Base-by-base conservation (phyloP, 2,113 vertebrate genomes). In the Pseudopipra pipra region DNA sequence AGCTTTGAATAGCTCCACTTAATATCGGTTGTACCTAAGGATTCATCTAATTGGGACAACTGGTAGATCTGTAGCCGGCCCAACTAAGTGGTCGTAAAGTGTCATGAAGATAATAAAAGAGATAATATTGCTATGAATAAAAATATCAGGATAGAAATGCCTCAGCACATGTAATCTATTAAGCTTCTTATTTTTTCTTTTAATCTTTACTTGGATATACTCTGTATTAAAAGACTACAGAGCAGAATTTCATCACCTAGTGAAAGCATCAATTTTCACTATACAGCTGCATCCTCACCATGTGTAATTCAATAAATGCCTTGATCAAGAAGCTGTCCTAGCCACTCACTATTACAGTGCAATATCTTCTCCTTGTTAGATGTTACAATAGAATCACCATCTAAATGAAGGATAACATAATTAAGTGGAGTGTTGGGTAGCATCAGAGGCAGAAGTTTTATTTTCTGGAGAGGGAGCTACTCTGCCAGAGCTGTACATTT, bases 321-420 rank as follows among this genome's bases (percentile, higher is more conserved):
- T 87, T 82, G 82, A 95, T 96, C 87, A 95, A 93, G 85, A 71
- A 85, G 89, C 86, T 96, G 86, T 93, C 80, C 59, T 63, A 86
- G 76, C 73, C 59, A 84, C 76, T 96, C 80, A 78, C 39, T 72
- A 54, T 89, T 93, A 92, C 68, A 78, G 62, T 89, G 85, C 73
- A 89, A n/a, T 82, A 89, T 81, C 89, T 95, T 66, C 58, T 92
- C n/a, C 79, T 81, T 75, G 83, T 87, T 93, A 87, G 67, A 93
- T 65, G 63, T 63, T 94, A 71, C 85, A 93, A 77, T 46, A 93
- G 80, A 90, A 91, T 94, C 63, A 59, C 62, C 62, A 86, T 85
- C 71, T 74, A 94, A 95, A 94, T 92, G 92, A 88, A 87, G 65
- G 67, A 82, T 82, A 86, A 86, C 11, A 4, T 87, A 94, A 94